Evolutionary conservation across 2,888 invertebrate species (phyloP), one percentile per base, ranked within the genome.

Genomic region (Steromphala cineraria): DNA sequence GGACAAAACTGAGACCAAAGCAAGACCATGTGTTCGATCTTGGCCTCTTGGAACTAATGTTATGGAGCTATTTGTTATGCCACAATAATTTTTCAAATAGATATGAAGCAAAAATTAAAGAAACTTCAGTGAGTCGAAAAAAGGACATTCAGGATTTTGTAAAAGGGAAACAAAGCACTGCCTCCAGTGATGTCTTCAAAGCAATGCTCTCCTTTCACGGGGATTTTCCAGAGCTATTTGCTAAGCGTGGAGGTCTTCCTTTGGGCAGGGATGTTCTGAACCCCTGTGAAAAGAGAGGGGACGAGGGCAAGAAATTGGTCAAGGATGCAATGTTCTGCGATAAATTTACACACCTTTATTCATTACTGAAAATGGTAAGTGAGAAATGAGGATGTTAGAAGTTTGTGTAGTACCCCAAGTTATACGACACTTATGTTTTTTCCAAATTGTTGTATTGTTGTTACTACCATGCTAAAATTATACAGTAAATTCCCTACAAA

Each of bases 21-120:
- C 71, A 71, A n/a, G 71, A 71, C 13, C 71, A 71, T 19, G 40
- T 71, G 31, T 71, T 71, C 36, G 71, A 71, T n/a, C 40, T 71
- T 3, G 71, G 71, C 13, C 28, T 71, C 4, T 40, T 71, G 17
- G 36, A 71, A 17, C 71, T 71, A 15, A 4, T 36, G 40, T 15
- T 71, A 17, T 71, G 28, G 31, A 71, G 71, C 19, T 71, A 17
- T n/a, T 36, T 71, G 17, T 17, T 71, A 8, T 71, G 71, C 24
- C 8, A 71, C 40, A 31, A n/a, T 40, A 36, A 71, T 8, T 17
- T 19, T 3, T 17, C 31, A 17, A 36, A 71, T 17, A 5, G 4
- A 71, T 36, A 10, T n/a, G 40, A 36, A 17, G 10, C 0, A 24
- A 71, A 71, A 71, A 13, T 40, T 2, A 40, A 10, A 19, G 40